Percentiles rank a stretch among this genome's conserved stretches.
phyloP scores from a whole-genome alignment of 2,113 vertebrate species.

The Acanthochromis polyacanthus region DNA sequence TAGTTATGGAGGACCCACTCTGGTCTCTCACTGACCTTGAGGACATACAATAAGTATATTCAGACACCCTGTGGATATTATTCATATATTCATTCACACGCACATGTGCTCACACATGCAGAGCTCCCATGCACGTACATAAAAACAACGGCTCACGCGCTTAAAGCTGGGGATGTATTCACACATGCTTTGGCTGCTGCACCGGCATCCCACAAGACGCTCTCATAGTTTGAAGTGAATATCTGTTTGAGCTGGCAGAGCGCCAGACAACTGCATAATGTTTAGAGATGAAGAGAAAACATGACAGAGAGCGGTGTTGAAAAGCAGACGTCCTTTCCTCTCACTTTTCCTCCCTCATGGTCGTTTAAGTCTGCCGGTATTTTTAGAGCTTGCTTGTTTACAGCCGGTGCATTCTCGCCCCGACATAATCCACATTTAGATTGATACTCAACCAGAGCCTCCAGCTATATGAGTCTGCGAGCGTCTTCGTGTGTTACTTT shows the following conservation, averaged over 20 bases:
- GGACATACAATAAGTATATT: slow-evolving; percentile 51
- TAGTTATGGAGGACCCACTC: slow-evolving; percentile 1
- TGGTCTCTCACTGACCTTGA: slow-evolving; percentile 64
- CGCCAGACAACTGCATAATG: slow-evolving; percentile 63
- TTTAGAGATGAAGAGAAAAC: slow-evolving; percentile 66
- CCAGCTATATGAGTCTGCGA: background rate
- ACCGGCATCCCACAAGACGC: slow-evolving; percentile 38
- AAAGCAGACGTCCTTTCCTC: slow-evolving; percentile 52
- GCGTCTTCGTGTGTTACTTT: slow-evolving; percentile 17
- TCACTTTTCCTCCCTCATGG: slow-evolving; percentile 9
- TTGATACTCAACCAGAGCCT: slow-evolving; percentile 20
- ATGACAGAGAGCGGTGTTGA: slow-evolving; percentile 54
- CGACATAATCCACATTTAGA: slow-evolving; percentile 51
- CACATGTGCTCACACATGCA: background rate
- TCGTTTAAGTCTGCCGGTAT: slow-evolving; percentile 51
- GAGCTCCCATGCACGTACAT: slow-evolving; percentile 25
- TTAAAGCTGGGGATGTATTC: slow-evolving; percentile 23
- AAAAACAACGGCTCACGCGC: slow-evolving; percentile 26
- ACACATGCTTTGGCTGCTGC: slow-evolving; percentile 22
- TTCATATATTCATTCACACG: slow-evolving; percentile 64
- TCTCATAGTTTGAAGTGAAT: slow-evolving; percentile 46
- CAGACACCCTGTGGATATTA: slow-evolving; percentile 41
- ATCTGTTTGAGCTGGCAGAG: slow-evolving; percentile 61
- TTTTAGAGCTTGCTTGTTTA: slow-evolving; percentile 65
- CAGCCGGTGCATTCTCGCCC: slow-evolving; percentile 28